These are phyloP conservation scores for Drosophila persimilis DNA, from an alignment of 1,140 invertebrate species.

Conservation along the genomic window DNA sequence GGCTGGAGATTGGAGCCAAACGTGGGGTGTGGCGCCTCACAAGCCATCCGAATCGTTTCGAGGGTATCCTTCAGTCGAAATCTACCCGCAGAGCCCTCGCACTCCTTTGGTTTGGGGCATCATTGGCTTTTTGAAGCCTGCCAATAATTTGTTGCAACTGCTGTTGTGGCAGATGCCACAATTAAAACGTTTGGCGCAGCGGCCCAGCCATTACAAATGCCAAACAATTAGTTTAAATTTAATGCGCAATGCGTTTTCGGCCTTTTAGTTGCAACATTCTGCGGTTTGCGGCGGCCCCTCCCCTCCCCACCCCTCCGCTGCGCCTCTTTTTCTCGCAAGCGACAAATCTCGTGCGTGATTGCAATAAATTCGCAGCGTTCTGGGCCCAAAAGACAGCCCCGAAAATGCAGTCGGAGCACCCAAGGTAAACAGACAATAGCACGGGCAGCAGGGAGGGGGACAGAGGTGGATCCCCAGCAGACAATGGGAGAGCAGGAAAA, in stretches of 20 bases:
- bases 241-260: slow-evolving; percentile 56
- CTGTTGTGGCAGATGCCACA: slow-evolving; percentile 49
- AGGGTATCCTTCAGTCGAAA: too few species aligned
- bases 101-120: not conserved
- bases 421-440: slow-evolving; percentile 53
- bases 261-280: slow-evolving; percentile 52
- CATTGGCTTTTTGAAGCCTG: slow-evolving; percentile 61
- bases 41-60: too few species aligned
- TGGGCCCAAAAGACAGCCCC: slow-evolving; percentile 27
- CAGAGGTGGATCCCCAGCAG: slow-evolving; percentile 20
- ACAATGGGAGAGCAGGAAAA: slow-evolving; percentile 39
- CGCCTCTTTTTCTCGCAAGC: slow-evolving; percentile 36
- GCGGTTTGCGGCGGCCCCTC: slow-evolving; percentile 36
- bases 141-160: slow-evolving; percentile 69
- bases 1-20: too few species aligned
- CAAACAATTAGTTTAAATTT: slow-evolving; percentile 77
- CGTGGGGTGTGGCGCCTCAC: too few species aligned
- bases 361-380: slow-evolving; percentile 61
- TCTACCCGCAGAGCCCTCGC: too few species aligned
- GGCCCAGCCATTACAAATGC: slow-evolving; percentile 68
- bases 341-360: slow-evolving; percentile 77
- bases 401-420: slow-evolving; percentile 50
- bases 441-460: slow-evolving; percentile 5
- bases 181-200: slow-evolving; percentile 69
- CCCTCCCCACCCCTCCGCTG: slow-evolving; percentile 8